Base-by-base conservation (phyloP, 2,888 invertebrate species). In the Schizaphis graminum region DNA sequence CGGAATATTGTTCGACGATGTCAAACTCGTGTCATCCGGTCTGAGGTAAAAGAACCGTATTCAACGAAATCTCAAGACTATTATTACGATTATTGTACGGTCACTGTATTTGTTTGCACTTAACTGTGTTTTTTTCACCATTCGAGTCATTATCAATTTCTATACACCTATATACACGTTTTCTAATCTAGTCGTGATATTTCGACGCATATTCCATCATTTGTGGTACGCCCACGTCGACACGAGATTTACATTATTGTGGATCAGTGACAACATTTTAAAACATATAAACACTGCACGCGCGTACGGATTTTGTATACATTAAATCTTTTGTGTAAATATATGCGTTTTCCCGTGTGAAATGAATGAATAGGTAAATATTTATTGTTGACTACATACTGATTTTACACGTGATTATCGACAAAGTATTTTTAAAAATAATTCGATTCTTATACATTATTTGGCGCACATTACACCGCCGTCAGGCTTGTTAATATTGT, bases 151-250 rank as follows among this genome's bases (percentile, higher is more conserved):
- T 57, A 85, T 91, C 41, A 85, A 10, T 8, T 85, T 44, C 44
- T 24, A 57, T n/a, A 91, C 56, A 21, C 24, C 28, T 26, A 44
- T 84, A 56, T 86, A 47, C 28, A 28, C 41, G 53, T 93, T 93
- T 93, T 77, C 77, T 57, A 93, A 85, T 93, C 85, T 47, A 85
- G 93, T 93, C 84, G 57, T 89, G 93, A 93, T 47, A 35, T 89
- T 89, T 93, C 85, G 84, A 85, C 84, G 24, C 84, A 44, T 41
- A 49, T 47, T 84, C 41, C 26, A 57, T 89, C 77, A 26, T 61
- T 61, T 87, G 57, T n/a, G 56, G 44, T 35, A 57, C 89, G 47
- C 89, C 93, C 93, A 84, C 92, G 28, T 21, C 26, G 13, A 56
- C 44, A 88, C n/a, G 44, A 85, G 3, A 41, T 84, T 53, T 85